These are phyloP conservation scores for Hoplodrina blanda DNA, from an alignment of 2,888 invertebrate genomes.

Conservation along the genomic window DNA sequence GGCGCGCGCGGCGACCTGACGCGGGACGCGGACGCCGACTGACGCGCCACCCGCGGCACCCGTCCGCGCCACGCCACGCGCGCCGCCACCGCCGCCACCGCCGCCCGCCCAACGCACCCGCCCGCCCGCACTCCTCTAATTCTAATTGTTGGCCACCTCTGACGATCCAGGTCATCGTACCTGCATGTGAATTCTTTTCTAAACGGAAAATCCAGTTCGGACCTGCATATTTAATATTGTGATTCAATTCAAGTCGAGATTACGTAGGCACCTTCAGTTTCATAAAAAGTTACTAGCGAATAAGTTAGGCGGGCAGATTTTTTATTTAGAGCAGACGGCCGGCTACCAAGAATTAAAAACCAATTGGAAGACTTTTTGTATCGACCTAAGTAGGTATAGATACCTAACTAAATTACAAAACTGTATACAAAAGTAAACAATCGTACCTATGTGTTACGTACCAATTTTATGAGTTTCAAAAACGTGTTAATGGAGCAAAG, in stretches of 20 bases:
- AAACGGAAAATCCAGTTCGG: conserved; percentile 75
- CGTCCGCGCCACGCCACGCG: conserved; percentile 36
- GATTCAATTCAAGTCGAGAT: conserved; percentile 77
- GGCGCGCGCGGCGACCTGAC: conserved; percentile 68
- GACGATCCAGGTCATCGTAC: conserved; percentile 87
- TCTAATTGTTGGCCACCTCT: conserved; percentile 87
- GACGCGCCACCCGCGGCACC: conserved; percentile 66
- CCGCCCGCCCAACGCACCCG: conserved; percentile 69
- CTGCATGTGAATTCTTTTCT: conserved; percentile 81
- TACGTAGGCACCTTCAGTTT: conserved; percentile 71
- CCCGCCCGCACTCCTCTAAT: conserved; percentile 79
- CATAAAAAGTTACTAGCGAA: conserved; percentile 82
- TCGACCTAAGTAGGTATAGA: conserved; percentile 16
- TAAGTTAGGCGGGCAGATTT: conserved; percentile 70
- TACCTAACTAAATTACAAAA: conserved; percentile 15
- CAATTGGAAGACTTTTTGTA: conserved; percentile 58
- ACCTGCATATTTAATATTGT: conserved; percentile 83
- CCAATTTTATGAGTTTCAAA: conserved; percentile 59
- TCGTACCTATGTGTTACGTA: conserved; percentile 21
- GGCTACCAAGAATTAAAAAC: conserved; percentile 63
- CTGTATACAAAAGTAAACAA: conserved; percentile 43
- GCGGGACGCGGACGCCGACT: conserved; percentile 75
- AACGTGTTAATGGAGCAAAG: conserved; percentile 73
- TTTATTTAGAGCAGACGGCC: conserved; percentile 72
- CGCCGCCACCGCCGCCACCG: conserved; percentile 55